Conservation (phyloP, 64 coral and sea anemone genomes). For the Pocillopora damicornis region DNA sequence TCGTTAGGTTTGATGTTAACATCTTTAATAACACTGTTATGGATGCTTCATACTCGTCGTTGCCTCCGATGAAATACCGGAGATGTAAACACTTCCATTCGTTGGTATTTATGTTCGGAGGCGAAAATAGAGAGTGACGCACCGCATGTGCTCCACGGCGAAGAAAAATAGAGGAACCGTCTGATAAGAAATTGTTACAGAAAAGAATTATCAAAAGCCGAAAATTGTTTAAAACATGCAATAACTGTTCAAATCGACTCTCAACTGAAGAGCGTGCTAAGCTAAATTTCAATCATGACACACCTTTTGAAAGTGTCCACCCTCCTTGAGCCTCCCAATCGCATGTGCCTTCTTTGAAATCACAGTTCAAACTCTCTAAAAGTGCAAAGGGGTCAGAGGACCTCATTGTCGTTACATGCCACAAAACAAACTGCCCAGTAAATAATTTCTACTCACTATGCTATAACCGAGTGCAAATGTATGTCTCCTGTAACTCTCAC, state of each 20-base stretch:
- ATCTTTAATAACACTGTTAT: background rate
- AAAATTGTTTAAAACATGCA: background rate
- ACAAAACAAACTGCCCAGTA: too few relatives aligned
- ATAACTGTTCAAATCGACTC: too few relatives aligned
- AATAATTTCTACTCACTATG: too few relatives aligned
- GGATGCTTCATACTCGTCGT: background rate
- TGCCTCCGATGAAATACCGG: background rate
- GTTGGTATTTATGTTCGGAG: background rate
- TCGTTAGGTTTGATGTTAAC: background rate
- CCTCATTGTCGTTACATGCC: too few relatives aligned
- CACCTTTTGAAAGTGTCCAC: background rate
- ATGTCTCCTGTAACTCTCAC: too few relatives aligned
- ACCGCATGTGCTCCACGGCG: background rate
- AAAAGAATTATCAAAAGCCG: background rate
- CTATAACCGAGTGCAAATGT: too few relatives aligned
- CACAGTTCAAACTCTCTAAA: background rate
- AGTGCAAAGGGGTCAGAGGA: background rate
- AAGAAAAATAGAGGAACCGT: background rate
- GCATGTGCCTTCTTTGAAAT: background rate
- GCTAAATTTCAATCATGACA: background rate
- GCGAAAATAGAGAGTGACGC: background rate
- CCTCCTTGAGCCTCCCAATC: background rate
- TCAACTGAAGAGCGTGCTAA: too few relatives aligned
- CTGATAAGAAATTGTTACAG: background rate
- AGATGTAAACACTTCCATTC: slow-evolving; percentile 20